A percentile compares a stretch with the other conserved stretches of the same genome.
Evolutionary conservation across 2,113 vertebrate genomes (phyloP).

Genomic region (Gadus chalcogrammus): DNA sequence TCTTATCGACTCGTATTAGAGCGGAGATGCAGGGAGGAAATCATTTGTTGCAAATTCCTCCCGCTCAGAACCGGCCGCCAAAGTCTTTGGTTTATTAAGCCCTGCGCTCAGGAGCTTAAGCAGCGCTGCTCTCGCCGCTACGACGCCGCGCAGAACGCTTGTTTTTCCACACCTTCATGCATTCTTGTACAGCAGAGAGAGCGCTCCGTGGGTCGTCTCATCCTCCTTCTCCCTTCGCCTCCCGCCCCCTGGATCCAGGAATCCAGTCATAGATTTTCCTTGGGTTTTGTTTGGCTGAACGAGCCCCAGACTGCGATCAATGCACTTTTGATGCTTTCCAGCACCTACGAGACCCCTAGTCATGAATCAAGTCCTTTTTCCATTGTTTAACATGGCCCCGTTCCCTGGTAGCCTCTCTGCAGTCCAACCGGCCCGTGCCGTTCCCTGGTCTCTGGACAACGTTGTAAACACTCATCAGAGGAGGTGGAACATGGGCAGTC

Average conservation of each 20-base stretch:
- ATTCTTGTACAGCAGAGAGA: not conserved
- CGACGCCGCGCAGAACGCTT: not conserved
- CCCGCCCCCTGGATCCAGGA: constrained; percentile 4
- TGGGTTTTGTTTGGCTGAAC: constrained; percentile 27
- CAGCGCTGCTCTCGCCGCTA: not conserved
- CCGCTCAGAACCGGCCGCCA: constrained; percentile 32
- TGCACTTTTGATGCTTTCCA: constrained; percentile 41
- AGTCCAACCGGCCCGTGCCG: constrained; percentile 25
- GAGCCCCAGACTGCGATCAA: constrained; percentile 1
- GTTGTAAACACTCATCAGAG: constrained; percentile 14
- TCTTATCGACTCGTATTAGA: not conserved
- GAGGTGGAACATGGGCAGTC: constrained; percentile 24
- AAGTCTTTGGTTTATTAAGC: constrained; percentile 39
- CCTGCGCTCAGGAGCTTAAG: not conserved
- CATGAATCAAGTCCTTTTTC: constrained; percentile 39
- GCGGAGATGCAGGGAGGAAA: constrained; percentile 61
- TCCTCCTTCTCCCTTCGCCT: not conserved
- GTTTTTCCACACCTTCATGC: not conserved
- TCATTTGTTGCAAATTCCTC: constrained; percentile 64
- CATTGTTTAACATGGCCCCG: constrained; percentile 15
- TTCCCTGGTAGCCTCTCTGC: constrained; percentile 12
- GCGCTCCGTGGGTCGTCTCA: constrained; percentile 15
- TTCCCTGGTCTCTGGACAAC: constrained; percentile 10
- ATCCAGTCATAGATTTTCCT: constrained; percentile 11
- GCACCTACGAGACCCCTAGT: constrained; percentile 35